Percentiles rank a stretch among this genome's conserved stretches.
phyloP scores from a whole-genome alignment of 2,797 vertebrate species.

The Brotula barbata region DNA sequence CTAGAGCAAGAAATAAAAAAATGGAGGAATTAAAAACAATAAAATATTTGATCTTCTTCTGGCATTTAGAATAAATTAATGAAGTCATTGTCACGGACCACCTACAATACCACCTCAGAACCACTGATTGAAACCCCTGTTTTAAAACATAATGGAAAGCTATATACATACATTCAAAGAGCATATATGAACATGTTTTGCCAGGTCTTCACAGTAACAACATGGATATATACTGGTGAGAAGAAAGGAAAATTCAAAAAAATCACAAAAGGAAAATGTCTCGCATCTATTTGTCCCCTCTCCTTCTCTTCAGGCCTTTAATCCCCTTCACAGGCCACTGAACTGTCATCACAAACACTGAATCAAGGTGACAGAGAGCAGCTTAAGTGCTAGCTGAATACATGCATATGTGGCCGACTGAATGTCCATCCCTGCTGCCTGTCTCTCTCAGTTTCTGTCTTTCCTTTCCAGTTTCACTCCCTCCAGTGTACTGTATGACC shows the following conservation, averaged over 20 bases:
- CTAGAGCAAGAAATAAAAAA: too few species aligned
- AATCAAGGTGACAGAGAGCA: conserved; percentile 30
- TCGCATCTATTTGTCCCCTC: conserved; percentile 2
- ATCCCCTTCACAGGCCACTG: conserved; percentile 49
- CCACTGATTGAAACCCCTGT: too few species aligned
- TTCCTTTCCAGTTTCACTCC: not conserved
- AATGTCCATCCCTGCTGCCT: conserved; percentile 5
- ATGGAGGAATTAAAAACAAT: too few species aligned
- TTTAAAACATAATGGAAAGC: too few species aligned
- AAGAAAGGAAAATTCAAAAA: conserved; percentile 15
- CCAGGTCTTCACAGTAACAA: not conserved
- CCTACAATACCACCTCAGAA: too few species aligned
- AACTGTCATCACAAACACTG: conserved; percentile 28
- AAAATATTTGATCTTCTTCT: too few species aligned
- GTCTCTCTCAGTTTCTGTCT: not conserved
- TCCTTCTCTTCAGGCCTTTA: conserved; percentile 23
- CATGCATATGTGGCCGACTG: not conserved
- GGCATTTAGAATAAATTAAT: too few species aligned
- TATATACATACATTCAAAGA: not conserved
- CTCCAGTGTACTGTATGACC: too few species aligned
- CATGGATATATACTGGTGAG: conserved; percentile 10
- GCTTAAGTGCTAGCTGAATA: conserved; percentile 24
- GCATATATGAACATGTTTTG: not conserved
- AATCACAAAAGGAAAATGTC: conserved; percentile 10
- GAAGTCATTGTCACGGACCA: too few species aligned